Conservation (phyloP, 1,140 invertebrate genomes). For the Maconellicoccus hirsutus region DNA sequence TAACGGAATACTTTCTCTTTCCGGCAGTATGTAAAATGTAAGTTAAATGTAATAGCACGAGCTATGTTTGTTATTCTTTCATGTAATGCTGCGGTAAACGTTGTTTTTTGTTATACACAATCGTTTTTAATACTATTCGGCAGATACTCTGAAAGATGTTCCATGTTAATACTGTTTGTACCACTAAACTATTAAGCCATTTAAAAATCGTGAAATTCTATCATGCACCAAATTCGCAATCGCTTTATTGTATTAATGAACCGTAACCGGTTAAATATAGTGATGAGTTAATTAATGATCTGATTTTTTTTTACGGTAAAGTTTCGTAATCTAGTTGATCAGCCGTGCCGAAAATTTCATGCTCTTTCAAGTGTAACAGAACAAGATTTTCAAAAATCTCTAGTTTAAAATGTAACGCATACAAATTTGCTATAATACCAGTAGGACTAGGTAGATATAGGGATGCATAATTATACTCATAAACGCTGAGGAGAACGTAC, state of each 20-base stretch:
- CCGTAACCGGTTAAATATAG: not conserved
- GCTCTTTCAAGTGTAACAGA: not conserved
- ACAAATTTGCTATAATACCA: no score
- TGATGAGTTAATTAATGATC: constrained; percentile 5
- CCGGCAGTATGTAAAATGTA: not conserved
- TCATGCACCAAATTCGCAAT: not conserved
- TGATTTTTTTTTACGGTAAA: not conserved
- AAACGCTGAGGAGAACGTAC: no score
- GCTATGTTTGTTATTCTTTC: not conserved
- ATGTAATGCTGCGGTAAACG: not conserved
- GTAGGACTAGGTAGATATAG: no score
- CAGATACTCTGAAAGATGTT: not conserved
- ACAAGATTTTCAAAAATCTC: not conserved
- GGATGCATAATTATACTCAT: no score
- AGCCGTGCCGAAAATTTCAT: not conserved
- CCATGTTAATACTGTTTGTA: not conserved
- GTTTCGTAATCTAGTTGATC: not conserved
- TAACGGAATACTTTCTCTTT: constrained; percentile 5
- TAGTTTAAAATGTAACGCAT: not conserved
- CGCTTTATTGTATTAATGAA: not conserved
- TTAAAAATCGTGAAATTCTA: not conserved
- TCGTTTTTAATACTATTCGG: not conserved
- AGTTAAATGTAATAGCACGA: not conserved
- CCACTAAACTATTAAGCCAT: not conserved
- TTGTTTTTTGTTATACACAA: not conserved